Base-by-base conservation (phyloP, 2,797 vertebrate genomes). In the Hippopotamyrus pictus region DNA sequence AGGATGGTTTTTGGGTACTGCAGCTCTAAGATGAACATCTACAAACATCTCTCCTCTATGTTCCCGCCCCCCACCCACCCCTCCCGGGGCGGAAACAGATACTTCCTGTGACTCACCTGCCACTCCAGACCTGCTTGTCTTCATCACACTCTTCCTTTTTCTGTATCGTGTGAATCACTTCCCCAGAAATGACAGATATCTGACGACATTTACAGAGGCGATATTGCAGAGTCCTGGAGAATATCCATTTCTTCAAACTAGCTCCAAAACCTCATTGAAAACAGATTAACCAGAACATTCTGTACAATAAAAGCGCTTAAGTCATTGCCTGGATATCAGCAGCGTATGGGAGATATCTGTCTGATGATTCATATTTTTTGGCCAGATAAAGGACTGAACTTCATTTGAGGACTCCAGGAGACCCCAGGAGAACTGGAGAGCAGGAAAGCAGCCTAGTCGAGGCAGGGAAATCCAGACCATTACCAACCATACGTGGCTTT, bases 101-200 rank as follows among this genome's bases (percentile, higher is more conserved):
- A 79, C 73, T 79, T 79, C 73, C 73, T 79, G 73, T 37, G 73
- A 79, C 73, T 79, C 73, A 79, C 73, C 73, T 44, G 25, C 73
- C 33, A 44, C 14, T 44, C 29, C 65, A 73, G 29, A 73, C 65
- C 29, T 14, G 29, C 65, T 73, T 37, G 3, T 73, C 29, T 73
- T 37, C 29, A 37, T 14, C 65, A 33, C 25, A 19, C 14, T 19
- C 33, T n/a, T 79, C 37, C 37, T 79, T 79, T 19, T 25, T 84
- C 9, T 25, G 9, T 2, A 25, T 48, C 46, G 5, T 84, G 82
- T 25, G 46, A 50, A 83, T n/a, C 19, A 19, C 82, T 25, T n/a
- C 46, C 46, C 41, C 46, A 50, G 82, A 84, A 50, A 29, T 25
- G 41, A 84, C n/a, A 84, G 41, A 29, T 50, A 79, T 9, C 73